Evolutionary conservation across 2,113 vertebrate species (phyloP), one percentile per base, ranked within the genome.

Genomic region (Callorhinus ursinus): DNA sequence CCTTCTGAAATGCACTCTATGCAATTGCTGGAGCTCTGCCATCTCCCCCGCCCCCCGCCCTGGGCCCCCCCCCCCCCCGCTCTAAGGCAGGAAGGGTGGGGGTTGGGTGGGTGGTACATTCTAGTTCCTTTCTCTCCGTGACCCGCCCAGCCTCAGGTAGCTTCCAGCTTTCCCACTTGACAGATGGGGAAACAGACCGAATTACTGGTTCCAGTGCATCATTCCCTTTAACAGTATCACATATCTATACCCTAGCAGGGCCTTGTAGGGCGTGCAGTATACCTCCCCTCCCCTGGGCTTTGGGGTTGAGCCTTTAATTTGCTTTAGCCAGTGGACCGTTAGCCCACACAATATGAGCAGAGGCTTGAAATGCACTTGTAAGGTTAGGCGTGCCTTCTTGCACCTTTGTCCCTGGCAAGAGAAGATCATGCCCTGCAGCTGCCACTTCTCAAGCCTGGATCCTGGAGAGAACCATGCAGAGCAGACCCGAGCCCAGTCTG

Each of bases 281-380:
- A 63, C 55, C 9, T 49, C 55, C 12, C 28, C 31, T n/a, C 10
- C 39, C 28, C 22, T 4, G 10, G 42, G 57, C 39, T n/a, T 36
- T 1, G 36, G 11, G 61, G 55, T 72, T 39, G 33, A 26, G 16
- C 26, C 10, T 72, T 51, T 2, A 4, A 5, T 24, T 36, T 36
- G 46, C 31, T 49, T 67, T 61, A 36, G 33, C 16, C 79, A 51
- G n/a, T n/a, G 57, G 26, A 46, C 65, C 12, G 33, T 19, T 22
- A 36, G 82, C 51, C 26, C 22, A 63, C 4, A 1, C 1, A 10
- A 6, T 5, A 7, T 1, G 31, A 5, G 1, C 1, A 1, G 65
- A 71, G 31, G 49, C 11, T n/a, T 15, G 18, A 21, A 42, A 4
- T 16, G 7, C 39, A 24, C 10, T 1, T 7, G 9, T 59, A 9